Percentiles rank a stretch among this genome's conserved stretches.
Conservation (phyloP, 2,888 invertebrate species). For the Coelinius sp. region DNA sequence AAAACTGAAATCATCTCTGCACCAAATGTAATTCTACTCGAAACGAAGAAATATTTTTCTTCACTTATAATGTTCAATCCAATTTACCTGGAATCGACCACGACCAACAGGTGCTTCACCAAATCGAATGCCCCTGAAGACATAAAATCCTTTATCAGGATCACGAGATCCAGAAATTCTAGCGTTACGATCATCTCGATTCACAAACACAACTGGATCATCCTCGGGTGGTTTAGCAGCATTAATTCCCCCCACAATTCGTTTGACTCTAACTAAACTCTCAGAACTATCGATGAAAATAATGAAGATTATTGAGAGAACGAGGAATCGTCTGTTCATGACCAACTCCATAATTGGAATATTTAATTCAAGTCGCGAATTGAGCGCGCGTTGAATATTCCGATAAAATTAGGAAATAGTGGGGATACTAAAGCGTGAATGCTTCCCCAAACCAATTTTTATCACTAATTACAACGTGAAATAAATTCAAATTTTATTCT, state of each 20-base stretch:
- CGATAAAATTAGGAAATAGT: constrained; percentile 11
- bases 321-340: background rate
- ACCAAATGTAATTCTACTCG: background rate
- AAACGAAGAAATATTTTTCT: background rate
- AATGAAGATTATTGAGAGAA: constrained; percentile 8
- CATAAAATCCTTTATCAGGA: constrained; percentile 76
- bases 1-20: background rate
- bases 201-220: constrained; percentile 80
- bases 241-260: constrained; percentile 79
- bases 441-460: background rate
- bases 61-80: background rate
- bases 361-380: background rate
- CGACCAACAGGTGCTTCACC: constrained; percentile 75
- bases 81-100: constrained; percentile 74
- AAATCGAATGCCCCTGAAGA: constrained; percentile 82
- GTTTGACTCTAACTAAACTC: constrained; percentile 50
- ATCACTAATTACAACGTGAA: background rate
- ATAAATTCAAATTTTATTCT: constrained; percentile 47
- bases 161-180: constrained; percentile 78
- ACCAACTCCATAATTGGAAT: background rate
- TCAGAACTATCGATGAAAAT: constrained; percentile 13
- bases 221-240: constrained; percentile 80
- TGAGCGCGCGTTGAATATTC: background rate
- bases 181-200: constrained; percentile 76
- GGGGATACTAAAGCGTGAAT: background rate